A percentile compares a stretch with the other conserved stretches of the same genome.
phyloP scores from a whole-genome alignment of 2,888 invertebrate genomes.

The Xestoiulus laeticollis region DNA sequence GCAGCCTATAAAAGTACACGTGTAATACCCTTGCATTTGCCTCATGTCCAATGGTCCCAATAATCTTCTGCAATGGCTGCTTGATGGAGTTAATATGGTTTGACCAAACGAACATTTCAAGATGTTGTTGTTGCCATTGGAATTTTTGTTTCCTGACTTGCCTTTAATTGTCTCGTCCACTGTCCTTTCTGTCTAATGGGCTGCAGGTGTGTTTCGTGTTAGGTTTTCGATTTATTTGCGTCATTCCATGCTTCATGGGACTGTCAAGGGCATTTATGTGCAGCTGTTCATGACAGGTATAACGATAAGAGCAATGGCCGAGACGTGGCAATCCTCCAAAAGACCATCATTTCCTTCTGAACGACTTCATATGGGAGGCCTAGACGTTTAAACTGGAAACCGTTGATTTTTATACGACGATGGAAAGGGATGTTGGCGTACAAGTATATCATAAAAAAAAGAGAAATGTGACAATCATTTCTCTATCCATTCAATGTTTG shows the following conservation, averaged over 20 bases:
- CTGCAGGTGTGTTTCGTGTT: neutral
- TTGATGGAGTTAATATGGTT: too few relatives aligned
- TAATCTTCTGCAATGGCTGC: too few relatives aligned
- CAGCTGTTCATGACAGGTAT: conserved; percentile 9
- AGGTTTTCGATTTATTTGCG: neutral
- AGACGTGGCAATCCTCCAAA: conserved; percentile 9
- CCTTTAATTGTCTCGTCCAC: too few relatives aligned
- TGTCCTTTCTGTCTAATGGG: too few relatives aligned
- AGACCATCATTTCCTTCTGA: conserved; percentile 9
- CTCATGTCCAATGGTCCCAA: too few relatives aligned
- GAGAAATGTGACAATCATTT: neutral
- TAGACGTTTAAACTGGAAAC: neutral
- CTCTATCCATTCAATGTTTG: neutral
- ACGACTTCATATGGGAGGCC: conserved; percentile 9
- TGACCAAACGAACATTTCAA: too few relatives aligned
- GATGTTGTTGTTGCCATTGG: too few relatives aligned
- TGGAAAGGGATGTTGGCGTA: neutral
- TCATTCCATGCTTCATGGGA: neutral
- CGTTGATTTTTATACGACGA: neutral
- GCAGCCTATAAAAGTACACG: too few relatives aligned
- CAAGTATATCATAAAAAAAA: neutral
- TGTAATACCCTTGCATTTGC: too few relatives aligned
- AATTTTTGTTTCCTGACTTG: too few relatives aligned
- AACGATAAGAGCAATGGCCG: conserved; percentile 9
- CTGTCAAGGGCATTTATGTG: neutral